Evolutionary conservation across 2,888 invertebrate species (phyloP), one percentile per base, ranked within the genome.

Genomic region (Lepidonotus clava): DNA sequence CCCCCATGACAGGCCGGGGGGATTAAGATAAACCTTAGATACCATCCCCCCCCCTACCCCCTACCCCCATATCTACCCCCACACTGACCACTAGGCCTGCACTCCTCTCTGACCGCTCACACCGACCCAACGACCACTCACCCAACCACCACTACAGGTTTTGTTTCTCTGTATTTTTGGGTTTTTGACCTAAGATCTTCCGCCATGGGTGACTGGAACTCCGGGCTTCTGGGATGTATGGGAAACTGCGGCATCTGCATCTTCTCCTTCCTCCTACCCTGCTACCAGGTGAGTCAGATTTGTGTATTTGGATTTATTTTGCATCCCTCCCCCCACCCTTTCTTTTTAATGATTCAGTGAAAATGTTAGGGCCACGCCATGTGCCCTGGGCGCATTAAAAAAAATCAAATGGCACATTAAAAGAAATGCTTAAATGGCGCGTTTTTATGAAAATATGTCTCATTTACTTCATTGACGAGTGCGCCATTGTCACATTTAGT

Each of bases 221-320:
- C 61, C 24, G 61, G 61, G 5, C 24, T 61, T 14, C 28, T 61
- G 24, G 61, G 61, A n/a, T 61, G 61, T 32, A 1, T 61, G 28
- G 61, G 61, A 24, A 61, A 61, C 61, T 61, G 61, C 28, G 61
- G 61, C 24, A 61, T 61, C 24, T 61, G 61, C 28, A 61, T 61
- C 61, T 61, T 61, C 61, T 61, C 61, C 61, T 61, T 61, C 61
- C 61, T 61, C 28, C 61, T 61, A 1, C 61, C 61, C 61, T 61
- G 61, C 14, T 61, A 61, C 28, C 61, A 61, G 61, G 61, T 61
- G 14, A 28, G 61, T 61, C n/a, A n/a, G n/a, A n/a, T n/a, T n/a
- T n/a, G n/a, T n/a, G n/a, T n/a, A n/a, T n/a, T n/a, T n/a, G n/a
- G n/a, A n/a, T n/a, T n/a, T n/a, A n/a, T n/a, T n/a, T n/a, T n/a